A percentile compares a stretch with the other conserved stretches of the same genome.
These are phyloP conservation scores for Bradypodion pumilum DNA, from an alignment of 2,797 vertebrate species.

Conservation along the genomic window DNA sequence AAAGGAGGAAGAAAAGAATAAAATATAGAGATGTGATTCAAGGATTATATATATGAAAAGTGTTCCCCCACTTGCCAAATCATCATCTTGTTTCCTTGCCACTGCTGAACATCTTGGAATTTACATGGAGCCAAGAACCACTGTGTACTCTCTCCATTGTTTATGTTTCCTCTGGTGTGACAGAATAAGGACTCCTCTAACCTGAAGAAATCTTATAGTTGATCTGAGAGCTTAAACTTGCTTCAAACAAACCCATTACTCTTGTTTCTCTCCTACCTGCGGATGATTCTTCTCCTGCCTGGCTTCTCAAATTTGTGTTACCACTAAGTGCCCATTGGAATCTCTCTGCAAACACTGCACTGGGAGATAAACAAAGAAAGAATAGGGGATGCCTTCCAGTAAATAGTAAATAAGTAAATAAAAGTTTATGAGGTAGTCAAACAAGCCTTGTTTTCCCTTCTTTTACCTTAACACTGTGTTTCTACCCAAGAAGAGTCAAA, in stretches of 20 bases:
- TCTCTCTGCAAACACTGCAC: not conserved
- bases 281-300: not conserved
- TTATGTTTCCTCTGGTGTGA: not conserved
- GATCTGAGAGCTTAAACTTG: constrained; percentile 32
- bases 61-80: not conserved
- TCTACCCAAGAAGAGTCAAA: constrained; percentile 27
- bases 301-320: not conserved
- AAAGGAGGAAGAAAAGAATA: no score
- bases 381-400: fast-evolving
- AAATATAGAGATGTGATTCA: no score
- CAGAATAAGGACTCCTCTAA: constrained; percentile 52
- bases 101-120: not conserved
- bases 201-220: constrained; percentile 30
- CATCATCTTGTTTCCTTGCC: not conserved
- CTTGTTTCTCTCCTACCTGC: constrained; percentile 50
- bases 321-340: fast-evolving
- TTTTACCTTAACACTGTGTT: constrained; percentile 22
- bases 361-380: not conserved
- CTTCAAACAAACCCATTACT: constrained; percentile 55
- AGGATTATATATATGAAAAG: not conserved
- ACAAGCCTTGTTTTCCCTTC: not conserved
- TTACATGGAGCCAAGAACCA: not conserved
- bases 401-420: constrained; percentile 18
- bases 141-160: no score
- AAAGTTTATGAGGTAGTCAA: fast-evolving